Evolutionary conservation across 2,888 invertebrate species (phyloP).

Genomic region (Cistogaster globosa): DNA sequence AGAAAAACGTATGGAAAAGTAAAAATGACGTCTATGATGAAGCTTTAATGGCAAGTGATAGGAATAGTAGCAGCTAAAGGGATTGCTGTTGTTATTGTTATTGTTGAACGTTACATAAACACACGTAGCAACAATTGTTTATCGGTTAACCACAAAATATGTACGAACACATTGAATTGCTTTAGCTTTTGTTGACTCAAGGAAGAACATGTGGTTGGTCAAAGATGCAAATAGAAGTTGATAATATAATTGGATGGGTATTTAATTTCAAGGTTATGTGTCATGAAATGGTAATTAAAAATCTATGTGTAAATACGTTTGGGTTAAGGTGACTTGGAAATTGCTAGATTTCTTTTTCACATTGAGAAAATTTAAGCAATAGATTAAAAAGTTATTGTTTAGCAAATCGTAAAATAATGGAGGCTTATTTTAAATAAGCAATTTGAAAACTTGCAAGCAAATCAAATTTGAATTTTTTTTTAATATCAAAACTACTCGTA

Average conservation of each 20-base stretch:
- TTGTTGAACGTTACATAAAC: slow-evolving; percentile 48
- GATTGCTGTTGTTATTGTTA: slow-evolving; percentile 30
- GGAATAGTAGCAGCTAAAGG: slow-evolving; percentile 39
- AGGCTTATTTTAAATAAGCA: no score
- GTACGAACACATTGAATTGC: slow-evolving; percentile 3
- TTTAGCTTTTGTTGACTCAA: background rate
- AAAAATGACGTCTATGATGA: slow-evolving; percentile 53
- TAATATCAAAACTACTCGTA: no score
- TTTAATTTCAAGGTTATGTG: slow-evolving; percentile 66
- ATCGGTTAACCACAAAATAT: slow-evolving; percentile 68
- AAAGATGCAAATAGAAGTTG: slow-evolving; percentile 52
- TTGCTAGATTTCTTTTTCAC: no score
- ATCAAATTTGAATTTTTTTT: no score
- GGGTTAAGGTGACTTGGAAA: background rate
- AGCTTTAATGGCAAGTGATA: slow-evolving; percentile 65
- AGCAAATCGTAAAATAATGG: no score
- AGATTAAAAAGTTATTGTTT: no score
- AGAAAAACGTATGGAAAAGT: slow-evolving; percentile 24
- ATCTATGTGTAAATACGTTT: background rate
- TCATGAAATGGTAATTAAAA: slow-evolving; percentile 40
- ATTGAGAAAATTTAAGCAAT: no score
- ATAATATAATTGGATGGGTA: slow-evolving; percentile 35
- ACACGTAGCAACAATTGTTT: slow-evolving; percentile 67
- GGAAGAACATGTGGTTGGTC: slow-evolving; percentile 8
- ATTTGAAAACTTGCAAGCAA: no score